Conservation (phyloP, 2,888 invertebrate species). For the Myopa testacea region DNA sequence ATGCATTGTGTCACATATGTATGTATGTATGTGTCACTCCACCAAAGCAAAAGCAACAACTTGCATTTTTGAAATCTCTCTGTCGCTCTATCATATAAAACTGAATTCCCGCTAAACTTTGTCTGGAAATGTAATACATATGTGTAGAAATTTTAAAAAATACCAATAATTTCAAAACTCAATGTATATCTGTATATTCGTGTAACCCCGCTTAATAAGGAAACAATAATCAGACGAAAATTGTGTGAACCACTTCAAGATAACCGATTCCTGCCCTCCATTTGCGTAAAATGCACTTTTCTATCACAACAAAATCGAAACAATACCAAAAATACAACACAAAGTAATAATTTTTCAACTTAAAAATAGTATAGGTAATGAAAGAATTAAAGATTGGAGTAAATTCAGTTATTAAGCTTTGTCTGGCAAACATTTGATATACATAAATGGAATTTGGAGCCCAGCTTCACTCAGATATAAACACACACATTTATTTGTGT, state of each 20-base stretch:
- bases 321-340: conserved; percentile 24
- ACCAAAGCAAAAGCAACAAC: conserved; percentile 9
- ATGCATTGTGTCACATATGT: not conserved
- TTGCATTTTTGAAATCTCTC: conserved; percentile 1
- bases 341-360: conserved; percentile 13
- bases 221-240: conserved; percentile 33
- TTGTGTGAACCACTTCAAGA: conserved; percentile 38
- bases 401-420: too few relatives aligned
- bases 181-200: conserved; percentile 36
- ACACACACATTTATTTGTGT: not conserved
- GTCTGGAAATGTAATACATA: not conserved
- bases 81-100: not conserved
- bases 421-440: too few relatives aligned
- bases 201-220: conserved; percentile 11
- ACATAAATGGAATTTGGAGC: too few relatives aligned
- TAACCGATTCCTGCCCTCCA: conserved; percentile 65
- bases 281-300: conserved; percentile 49
- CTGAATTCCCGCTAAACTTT: not conserved
- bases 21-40: not conserved
- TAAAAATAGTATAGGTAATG: conserved; percentile 1
- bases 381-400: not conserved
- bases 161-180: not conserved
- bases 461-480: too few relatives aligned
- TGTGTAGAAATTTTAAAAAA: not conserved
- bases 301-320: conserved; percentile 34